Conservation (phyloP, 2,113 vertebrate genomes). For the Brevimyrus niger region DNA sequence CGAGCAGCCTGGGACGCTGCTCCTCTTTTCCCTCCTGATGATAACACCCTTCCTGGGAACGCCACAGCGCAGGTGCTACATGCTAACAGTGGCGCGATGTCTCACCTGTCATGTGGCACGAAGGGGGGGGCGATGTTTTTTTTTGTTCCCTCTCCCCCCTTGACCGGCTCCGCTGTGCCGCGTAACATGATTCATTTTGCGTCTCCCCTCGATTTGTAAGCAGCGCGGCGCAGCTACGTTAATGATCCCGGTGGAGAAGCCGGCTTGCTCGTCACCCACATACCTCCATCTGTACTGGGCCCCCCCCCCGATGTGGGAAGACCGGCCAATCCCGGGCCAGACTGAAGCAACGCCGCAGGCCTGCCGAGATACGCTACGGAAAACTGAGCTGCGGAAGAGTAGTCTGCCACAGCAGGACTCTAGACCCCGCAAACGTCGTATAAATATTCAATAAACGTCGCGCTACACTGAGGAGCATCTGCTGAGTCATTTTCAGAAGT, state of each 20-base stretch:
- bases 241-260: not conserved
- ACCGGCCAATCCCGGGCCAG: not conserved
- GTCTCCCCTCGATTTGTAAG: not conserved
- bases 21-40: not conserved
- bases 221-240: not conserved
- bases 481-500: not conserved
- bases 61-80: not conserved
- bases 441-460: constrained; percentile 7
- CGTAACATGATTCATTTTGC: not conserved
- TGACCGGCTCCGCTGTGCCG: not conserved
- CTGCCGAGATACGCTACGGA: not conserved
- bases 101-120: not conserved
- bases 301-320: not conserved
- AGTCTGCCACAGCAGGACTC: not conserved
- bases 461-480: not conserved
- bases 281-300: not conserved
- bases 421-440: not conserved
- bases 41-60: not conserved
- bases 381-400: not conserved
- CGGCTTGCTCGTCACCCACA: not conserved
- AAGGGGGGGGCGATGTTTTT: not conserved
- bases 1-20: not conserved
- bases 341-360: not conserved
- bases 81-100: not conserved
- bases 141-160: not conserved